phyloP scores from a whole-genome alignment of 2,797 vertebrate genomes.

The Anas georgica region DNA sequence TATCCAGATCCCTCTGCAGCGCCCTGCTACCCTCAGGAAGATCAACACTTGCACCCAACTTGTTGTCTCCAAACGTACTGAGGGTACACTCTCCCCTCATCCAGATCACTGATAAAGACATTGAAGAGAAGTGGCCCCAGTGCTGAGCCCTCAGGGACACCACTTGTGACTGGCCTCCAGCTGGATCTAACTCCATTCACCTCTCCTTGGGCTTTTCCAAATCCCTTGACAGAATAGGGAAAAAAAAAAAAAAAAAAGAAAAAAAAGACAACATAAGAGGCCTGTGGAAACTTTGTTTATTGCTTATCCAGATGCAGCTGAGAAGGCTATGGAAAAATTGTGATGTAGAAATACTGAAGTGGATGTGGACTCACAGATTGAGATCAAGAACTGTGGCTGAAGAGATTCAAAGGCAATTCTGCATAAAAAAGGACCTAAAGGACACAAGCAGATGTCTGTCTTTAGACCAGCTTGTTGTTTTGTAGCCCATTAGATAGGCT shows the following conservation, averaged over 20 bases:
- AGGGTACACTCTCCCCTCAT: too few relatives aligned
- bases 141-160: too few relatives aligned
- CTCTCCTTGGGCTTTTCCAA: too few relatives aligned
- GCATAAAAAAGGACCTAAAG: neutral
- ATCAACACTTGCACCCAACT: too few relatives aligned
- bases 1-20: too few relatives aligned
- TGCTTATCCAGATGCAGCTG: neutral
- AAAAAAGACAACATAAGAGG: neutral
- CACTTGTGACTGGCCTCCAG: too few relatives aligned
- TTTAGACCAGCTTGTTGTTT: neutral
- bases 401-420: neutral
- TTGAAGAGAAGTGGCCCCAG: too few relatives aligned
- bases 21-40: too few relatives aligned
- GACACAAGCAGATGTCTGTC: neutral
- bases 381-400: neutral
- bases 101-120: too few relatives aligned
- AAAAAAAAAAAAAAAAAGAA: neutral
- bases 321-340: neutral
- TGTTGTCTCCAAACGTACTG: too few relatives aligned
- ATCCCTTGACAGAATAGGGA: neutral
- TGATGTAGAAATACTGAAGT: neutral
- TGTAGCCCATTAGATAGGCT: neutral
- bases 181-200: too few relatives aligned
- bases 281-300: neutral
- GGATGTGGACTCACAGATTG: rapidly evolving